Evolutionary conservation across 2,888 invertebrate genomes (phyloP).

Genomic region (Caenorhabditis angaria): DNA sequence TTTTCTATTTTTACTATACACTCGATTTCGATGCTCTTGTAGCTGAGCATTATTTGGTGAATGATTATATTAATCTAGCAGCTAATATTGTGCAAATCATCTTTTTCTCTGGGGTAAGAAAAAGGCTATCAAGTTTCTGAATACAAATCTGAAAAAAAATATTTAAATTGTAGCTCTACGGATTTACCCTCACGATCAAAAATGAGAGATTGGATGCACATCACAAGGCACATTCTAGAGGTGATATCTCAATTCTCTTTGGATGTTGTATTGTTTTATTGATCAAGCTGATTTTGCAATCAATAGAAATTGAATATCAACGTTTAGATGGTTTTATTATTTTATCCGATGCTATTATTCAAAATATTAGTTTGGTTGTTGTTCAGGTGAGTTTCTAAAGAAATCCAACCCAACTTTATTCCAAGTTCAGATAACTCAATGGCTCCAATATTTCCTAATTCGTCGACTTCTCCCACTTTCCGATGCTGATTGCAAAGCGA

Average conservation of each 20-base stretch:
- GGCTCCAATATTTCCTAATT: conserved; percentile 64
- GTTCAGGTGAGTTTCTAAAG: conserved; percentile 41
- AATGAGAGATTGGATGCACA: conserved; percentile 67
- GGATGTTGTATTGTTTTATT: conserved; percentile 66
- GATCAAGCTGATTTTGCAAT: conserved; percentile 62
- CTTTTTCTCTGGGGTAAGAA: conserved; percentile 55
- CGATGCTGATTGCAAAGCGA: conserved; percentile 59
- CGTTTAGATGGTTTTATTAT: conserved; percentile 54
- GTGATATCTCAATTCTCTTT: conserved; percentile 68
- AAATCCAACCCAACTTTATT: background rate
- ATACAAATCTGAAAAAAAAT: conserved; percentile 7
- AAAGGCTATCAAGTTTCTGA: background rate
- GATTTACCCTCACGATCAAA: conserved; percentile 51
- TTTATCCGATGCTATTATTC: conserved; percentile 46
- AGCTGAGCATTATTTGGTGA: conserved; percentile 56
- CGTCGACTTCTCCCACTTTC: conserved; percentile 61
- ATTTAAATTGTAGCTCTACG: conserved; percentile 60
- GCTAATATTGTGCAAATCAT: conserved; percentile 56
- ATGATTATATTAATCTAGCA: conserved; percentile 56
- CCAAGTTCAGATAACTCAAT: conserved; percentile 56
- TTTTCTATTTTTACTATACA: conserved; percentile 68
- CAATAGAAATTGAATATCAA: conserved; percentile 58
- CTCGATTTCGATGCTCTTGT: conserved; percentile 67
- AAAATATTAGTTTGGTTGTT: conserved; percentile 48
- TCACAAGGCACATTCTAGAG: conserved; percentile 69